Evolutionary conservation across 2,888 invertebrate genomes (phyloP).

Genomic region (Rhabditoides inermis): DNA sequence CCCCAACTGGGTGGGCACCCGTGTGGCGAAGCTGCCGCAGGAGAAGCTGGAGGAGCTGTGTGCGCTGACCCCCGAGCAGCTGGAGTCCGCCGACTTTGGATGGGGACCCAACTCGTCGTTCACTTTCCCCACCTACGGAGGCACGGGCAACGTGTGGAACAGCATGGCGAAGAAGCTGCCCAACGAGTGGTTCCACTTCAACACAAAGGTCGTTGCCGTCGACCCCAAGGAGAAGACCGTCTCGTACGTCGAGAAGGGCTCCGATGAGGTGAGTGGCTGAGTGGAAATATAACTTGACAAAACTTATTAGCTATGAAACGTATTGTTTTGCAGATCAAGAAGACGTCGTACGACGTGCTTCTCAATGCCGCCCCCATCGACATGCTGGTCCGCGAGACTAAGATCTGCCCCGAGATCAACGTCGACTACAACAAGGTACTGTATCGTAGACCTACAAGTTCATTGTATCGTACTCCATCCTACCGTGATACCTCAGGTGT

Average conservation of each 20-base stretch:
- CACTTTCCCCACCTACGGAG: constrained; percentile 50
- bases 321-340: constrained; percentile 2
- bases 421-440: constrained; percentile 42
- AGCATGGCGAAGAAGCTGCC: constrained; percentile 46
- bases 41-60: constrained; percentile 49
- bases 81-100: constrained; percentile 49
- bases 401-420: constrained; percentile 36
- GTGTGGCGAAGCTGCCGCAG: constrained; percentile 50
- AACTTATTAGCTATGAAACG: too few relatives aligned
- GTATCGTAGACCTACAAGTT: not conserved
- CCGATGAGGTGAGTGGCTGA: constrained; percentile 11
- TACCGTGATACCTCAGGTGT: constrained; percentile 23
- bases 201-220: constrained; percentile 31
- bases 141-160: constrained; percentile 51
- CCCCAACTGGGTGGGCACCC: constrained; percentile 46
- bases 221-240: constrained; percentile 30
- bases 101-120: constrained; percentile 51
- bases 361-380: constrained; percentile 48
- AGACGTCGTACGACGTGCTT: constrained; percentile 39
- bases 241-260: constrained; percentile 21
- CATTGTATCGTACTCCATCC: not conserved
- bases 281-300: not conserved
- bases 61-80: constrained; percentile 41
- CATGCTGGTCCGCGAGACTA: constrained; percentile 39
- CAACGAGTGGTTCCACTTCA: constrained; percentile 42